Evolutionary conservation across 2,888 invertebrate genomes (phyloP).

Genomic region (Mythimna lalbum): DNA sequence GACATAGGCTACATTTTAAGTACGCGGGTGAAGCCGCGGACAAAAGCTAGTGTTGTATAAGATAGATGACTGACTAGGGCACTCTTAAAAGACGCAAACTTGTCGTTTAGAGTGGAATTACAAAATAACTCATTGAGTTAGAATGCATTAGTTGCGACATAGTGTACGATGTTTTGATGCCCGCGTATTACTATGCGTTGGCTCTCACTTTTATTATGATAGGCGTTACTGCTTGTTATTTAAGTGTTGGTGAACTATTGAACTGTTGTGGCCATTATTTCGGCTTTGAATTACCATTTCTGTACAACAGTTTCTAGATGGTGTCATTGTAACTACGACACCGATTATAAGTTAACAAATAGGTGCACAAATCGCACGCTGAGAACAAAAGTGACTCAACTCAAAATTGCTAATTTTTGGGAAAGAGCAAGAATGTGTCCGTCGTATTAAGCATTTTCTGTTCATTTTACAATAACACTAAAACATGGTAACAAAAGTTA

Average conservation of each 20-base stretch:
- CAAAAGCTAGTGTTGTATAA: too few relatives aligned
- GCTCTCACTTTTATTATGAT: conserved; percentile 28
- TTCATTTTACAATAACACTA: too few relatives aligned
- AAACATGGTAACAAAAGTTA: too few relatives aligned
- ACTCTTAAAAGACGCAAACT: conserved; percentile 28
- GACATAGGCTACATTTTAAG: too few relatives aligned
- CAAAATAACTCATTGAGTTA: conserved; percentile 46
- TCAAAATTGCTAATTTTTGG: too few relatives aligned
- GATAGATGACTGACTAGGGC: too few relatives aligned
- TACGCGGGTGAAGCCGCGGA: too few relatives aligned
- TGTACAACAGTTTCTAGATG: neutral
- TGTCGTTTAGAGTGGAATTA: conserved; percentile 48
- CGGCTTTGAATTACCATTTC: neutral
- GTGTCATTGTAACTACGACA: neutral
- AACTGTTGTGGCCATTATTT: neutral
- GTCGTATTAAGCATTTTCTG: too few relatives aligned
- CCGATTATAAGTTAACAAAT: too few relatives aligned
- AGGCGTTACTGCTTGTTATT: neutral
- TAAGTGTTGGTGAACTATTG: neutral
- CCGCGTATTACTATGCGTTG: neutral
- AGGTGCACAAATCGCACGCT: too few relatives aligned
- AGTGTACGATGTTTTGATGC: conserved; percentile 16
- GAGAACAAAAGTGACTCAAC: too few relatives aligned
- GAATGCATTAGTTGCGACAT: conserved; percentile 47
- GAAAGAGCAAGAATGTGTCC: too few relatives aligned